phyloP scores from a whole-genome alignment of 2,888 invertebrate species.

The Eupithecia insigniata region DNA sequence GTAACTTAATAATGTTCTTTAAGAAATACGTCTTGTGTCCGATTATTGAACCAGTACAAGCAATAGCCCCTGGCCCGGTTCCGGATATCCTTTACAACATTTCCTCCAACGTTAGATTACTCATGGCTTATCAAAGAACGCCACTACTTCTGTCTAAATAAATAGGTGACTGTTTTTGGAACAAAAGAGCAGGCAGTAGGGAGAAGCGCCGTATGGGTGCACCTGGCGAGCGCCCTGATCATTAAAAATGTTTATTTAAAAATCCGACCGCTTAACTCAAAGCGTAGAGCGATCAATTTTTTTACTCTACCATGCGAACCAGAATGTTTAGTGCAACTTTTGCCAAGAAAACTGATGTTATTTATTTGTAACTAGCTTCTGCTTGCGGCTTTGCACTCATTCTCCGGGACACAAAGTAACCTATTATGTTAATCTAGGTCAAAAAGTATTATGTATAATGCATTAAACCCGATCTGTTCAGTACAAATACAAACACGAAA shows the following conservation, averaged over 20 bases:
- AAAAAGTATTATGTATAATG: too few species aligned
- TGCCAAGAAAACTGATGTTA: not conserved
- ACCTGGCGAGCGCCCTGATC: constrained; percentile 81
- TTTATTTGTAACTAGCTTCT: not conserved
- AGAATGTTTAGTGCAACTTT: not conserved
- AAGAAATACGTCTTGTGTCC: too few species aligned
- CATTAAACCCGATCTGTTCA: too few species aligned
- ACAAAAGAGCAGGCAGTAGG: constrained; percentile 71
- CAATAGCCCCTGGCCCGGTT: constrained; percentile 28
- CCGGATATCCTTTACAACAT: constrained; percentile 32
- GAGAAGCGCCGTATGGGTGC: constrained; percentile 76
- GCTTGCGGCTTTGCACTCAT: too few species aligned
- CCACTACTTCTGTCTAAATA: constrained; percentile 53
- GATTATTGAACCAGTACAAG: not conserved
- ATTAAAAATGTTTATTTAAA: constrained; percentile 85
- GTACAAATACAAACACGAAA: too few species aligned
- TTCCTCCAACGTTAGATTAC: constrained; percentile 22
- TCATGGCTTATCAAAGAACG: constrained; percentile 41
- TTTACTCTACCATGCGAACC: constrained; percentile 30
- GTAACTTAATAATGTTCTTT: too few species aligned
- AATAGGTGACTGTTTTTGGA: constrained; percentile 80
- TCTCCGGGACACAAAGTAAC: too few species aligned
- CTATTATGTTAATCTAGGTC: too few species aligned
- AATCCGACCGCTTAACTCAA: constrained; percentile 82
- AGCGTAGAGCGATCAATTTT: constrained; percentile 61